These are phyloP conservation scores for Erpetoichthys calabaricus DNA, from an alignment of 2,797 vertebrate genomes.

Conservation along the genomic window DNA sequence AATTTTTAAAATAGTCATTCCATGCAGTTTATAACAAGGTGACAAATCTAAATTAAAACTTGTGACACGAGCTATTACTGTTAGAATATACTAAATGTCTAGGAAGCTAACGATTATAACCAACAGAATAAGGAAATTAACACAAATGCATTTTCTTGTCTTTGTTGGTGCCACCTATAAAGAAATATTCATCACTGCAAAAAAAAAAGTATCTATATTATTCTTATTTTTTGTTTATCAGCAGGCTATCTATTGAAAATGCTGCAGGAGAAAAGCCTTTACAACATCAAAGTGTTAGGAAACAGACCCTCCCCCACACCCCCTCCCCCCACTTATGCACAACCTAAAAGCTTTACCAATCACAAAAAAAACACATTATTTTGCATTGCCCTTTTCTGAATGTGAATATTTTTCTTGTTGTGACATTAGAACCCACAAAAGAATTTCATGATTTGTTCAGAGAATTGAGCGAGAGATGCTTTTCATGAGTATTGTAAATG, in stretches of 20 bases:
- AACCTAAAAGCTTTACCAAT: slow-evolving; percentile 53
- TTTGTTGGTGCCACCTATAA: too few species aligned
- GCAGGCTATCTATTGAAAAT: slow-evolving; percentile 8
- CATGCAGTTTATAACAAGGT: too few species aligned
- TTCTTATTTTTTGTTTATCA: too few species aligned
- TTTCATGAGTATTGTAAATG: slow-evolving; percentile 21
- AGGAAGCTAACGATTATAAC: too few species aligned
- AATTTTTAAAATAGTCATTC: too few species aligned
- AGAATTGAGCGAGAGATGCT: slow-evolving; percentile 17
- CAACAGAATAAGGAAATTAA: too few species aligned
- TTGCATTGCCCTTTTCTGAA: slow-evolving; percentile 31
- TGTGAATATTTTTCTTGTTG: slow-evolving; percentile 27
- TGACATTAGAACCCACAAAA: slow-evolving; percentile 31
- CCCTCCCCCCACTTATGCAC: slow-evolving; percentile 31
- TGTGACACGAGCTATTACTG: too few species aligned
- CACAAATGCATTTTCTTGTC: too few species aligned
- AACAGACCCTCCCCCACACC: slow-evolving; percentile 27
- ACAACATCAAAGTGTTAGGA: slow-evolving; percentile 70
- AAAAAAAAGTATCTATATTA: too few species aligned
- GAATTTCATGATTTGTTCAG: slow-evolving; percentile 29
- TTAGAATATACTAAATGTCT: too few species aligned
- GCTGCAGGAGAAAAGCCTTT: slow-evolving; percentile 50
- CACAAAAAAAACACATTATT: slow-evolving; percentile 46
- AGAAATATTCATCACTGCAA: too few species aligned
- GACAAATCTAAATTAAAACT: too few species aligned